Base-by-base conservation (phyloP, 1,140 invertebrate species). In the Leguminivora glycinivorella region DNA sequence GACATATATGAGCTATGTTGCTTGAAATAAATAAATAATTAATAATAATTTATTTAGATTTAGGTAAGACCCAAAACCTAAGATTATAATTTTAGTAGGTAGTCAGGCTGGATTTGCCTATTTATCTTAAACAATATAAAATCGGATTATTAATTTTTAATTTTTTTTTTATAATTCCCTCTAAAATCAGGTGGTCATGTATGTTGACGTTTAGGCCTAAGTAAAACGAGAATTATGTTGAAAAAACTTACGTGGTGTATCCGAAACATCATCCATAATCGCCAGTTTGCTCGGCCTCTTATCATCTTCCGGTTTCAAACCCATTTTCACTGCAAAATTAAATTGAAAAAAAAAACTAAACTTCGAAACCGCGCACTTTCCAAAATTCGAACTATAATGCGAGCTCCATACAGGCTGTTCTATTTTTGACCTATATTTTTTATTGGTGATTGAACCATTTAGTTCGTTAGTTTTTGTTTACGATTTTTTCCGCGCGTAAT, bases 261-360 rank as follows among this genome's bases (percentile, higher is more conserved):
- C 84, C 9, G 83, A 83, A 63, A 76, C 77, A 60, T 83, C 89
- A 75, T 90, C 89, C 88, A 91, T 91, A 69, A 91, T 91, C 70
- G 88, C 89, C 81, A 91, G 34, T 73, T 91, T 91, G 80, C 89
- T 91, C 25, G 89, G 89, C 70, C 85, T 76, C 69, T 91, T 91
- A 70, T 91, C 87, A 69, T 91, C 88, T 71, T 90, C 86, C 40
- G 80, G 71, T 69, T 80, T 90, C 78, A 91, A 83, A 78, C 87
- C 88, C 88, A 91, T 91, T 82, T 84, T 87, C 85, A 90, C 87
- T 80, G 74, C 67, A 68, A 75, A 71, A 79, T 68, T 74, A 40
- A 73, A 77, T 76, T 72, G n/a, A n/a, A 78, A 75, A 77, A 82
- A 75, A 74, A 73, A 78, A 77, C 70, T 58, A 43, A 66, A 72